Percentiles rank a stretch among this genome's conserved stretches.
Evolutionary conservation across 2,888 invertebrate species (phyloP).

Genomic region (Aphidoletes aphidimyza): DNA sequence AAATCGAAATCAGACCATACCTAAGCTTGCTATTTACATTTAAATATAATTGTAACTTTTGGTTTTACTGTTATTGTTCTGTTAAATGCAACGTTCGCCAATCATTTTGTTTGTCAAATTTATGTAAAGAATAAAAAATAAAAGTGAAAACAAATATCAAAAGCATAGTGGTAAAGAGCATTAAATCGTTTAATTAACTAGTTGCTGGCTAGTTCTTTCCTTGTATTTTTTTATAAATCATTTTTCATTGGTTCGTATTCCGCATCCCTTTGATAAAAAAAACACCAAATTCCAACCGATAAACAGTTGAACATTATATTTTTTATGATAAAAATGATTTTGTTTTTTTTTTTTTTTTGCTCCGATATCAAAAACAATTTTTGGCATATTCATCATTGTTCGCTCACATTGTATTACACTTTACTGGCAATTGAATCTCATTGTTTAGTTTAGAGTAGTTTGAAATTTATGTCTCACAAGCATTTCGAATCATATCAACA

Average conservation of each 20-base stretch:
- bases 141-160: background rate
- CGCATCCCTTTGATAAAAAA: too few species aligned
- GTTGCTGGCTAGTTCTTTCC: background rate
- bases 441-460: background rate
- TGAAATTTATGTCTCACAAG: background rate
- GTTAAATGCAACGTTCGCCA: constrained; percentile 18
- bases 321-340: too few species aligned
- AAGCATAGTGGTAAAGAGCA: background rate
- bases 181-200: background rate
- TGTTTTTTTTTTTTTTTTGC: too few species aligned
- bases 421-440: background rate
- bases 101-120: background rate
- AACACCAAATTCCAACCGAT: too few species aligned
- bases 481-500: constrained; percentile 3
- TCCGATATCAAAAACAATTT: too few species aligned
- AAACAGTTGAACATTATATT: too few species aligned
- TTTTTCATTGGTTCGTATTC: too few species aligned
- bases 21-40: background rate
- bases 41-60: background rate
- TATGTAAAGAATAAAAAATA: background rate
- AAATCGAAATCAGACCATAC: background rate
- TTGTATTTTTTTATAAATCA: background rate
- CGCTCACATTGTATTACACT: background rate
- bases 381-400: too few species aligned
- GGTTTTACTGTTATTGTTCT: background rate